Evolutionary conservation across 2,888 invertebrate genomes (phyloP), one percentile per base, ranked within the genome.

Genomic region (Hirtodrosophila trivittata): DNA sequence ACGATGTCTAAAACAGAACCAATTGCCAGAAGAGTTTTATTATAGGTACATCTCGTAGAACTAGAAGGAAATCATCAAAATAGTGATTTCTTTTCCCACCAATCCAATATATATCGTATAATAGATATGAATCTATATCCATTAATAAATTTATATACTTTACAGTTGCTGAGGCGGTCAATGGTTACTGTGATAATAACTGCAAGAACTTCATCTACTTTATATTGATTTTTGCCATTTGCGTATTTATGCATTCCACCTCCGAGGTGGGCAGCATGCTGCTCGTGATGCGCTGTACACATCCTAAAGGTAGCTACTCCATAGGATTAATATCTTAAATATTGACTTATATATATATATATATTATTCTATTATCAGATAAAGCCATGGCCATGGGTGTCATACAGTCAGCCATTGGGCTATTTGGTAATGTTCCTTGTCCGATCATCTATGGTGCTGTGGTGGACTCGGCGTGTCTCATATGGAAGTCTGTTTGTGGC

Each of bases 331-430:
- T 0, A 6, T 5, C 10, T 28, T n/a, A 9, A 3, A 7, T 28
- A 7, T 3, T 28, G 7, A 1, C 2, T 28, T 28, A 7, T 28
- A 8, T 28, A 9, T n/a, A 5, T 8, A 43, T 6, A 21, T 50
- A n/a, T 4, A 16, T 35, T 1, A 28, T 32, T 1, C 1, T 9
- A 5, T 1, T 0, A 1, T 5, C 88, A 92, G 97, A 97, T 89
- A 97, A 97, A 91, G 97, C 97, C 51, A 97, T 97, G 97, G 97
- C 97, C 63, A 93, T 97, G 91, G 97, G 97, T 21, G 94, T 97
- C 87, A 97, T 97, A 89, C 97, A 97, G 90, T 97, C 97, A 91
- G 97, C 97, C 56, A 97, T 97, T 72, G 97, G 97, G 57, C 93
- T 97, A 75, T 97, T 97, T 91, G 97, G 97, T 77, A 97, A 97